These are phyloP conservation scores for Barbus barbus DNA, from an alignment of 2,113 vertebrate genomes.

Conservation along the genomic window DNA sequence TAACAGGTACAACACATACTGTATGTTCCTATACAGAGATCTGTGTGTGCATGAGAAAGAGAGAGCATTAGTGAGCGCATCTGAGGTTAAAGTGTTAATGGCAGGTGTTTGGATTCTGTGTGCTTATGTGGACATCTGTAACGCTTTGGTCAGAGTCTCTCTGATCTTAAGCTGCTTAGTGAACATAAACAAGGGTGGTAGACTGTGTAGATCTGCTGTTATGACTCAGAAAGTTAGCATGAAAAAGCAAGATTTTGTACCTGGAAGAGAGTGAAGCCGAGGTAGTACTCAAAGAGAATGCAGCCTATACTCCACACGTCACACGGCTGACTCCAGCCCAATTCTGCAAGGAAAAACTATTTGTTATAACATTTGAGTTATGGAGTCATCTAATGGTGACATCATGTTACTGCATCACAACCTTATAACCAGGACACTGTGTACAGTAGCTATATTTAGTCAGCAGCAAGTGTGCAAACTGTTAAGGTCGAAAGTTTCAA, in stretches of 20 bases:
- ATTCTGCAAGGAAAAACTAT: conserved; percentile 72
- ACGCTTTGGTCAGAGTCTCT: not conserved
- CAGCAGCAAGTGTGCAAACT: not conserved
- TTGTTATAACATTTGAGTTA: no score
- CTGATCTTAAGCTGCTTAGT: conserved; percentile 38
- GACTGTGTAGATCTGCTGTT: conserved; percentile 10
- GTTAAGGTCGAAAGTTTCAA: not conserved
- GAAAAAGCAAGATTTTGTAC: conserved; percentile 64
- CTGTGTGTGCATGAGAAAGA: not conserved
- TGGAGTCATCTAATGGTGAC: not conserved
- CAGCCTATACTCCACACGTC: conserved; percentile 98
- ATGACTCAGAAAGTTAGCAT: not conserved
- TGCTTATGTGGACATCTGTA: not conserved
- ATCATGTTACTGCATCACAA: not conserved
- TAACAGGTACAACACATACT: not conserved
- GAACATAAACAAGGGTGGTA: conserved; percentile 11
- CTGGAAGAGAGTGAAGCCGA: conserved; percentile 95
- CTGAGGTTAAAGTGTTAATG: not conserved
- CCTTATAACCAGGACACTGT: not conserved
- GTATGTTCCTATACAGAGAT: not conserved
- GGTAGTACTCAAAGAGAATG: conserved; percentile 95
- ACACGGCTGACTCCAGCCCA: conserved; percentile 95
- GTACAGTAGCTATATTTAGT: not conserved
- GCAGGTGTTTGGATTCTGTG: conserved; percentile 30
- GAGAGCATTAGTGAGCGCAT: not conserved